Evolutionary conservation across 2,888 invertebrate species (phyloP).

Genomic region (Dryocosmus kuriphilus): DNA sequence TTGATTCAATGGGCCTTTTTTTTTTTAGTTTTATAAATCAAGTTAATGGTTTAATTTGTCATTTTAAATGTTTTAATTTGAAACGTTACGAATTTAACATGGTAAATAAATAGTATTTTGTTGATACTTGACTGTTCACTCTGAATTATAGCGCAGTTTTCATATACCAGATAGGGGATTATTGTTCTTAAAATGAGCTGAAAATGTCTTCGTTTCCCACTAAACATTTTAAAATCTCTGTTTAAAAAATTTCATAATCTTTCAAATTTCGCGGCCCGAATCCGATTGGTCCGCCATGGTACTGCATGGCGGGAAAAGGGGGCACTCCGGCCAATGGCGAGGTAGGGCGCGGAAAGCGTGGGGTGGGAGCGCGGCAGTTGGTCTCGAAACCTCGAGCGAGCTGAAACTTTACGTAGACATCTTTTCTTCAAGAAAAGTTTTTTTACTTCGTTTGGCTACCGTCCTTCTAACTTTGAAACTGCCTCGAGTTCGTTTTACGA

Average conservation of each 20-base stretch:
- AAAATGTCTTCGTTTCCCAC: neutral
- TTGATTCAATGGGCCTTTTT: no score
- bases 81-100: no score
- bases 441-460: neutral
- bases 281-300: slow-evolving; percentile 56
- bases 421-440: slow-evolving; percentile 20
- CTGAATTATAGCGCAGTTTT: no score
- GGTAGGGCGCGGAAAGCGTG: slow-evolving; percentile 51
- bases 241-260: neutral
- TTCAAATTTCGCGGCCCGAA: slow-evolving; percentile 9
- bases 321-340: slow-evolving; percentile 58
- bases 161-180: no score
- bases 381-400: slow-evolving; percentile 53
- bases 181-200: neutral
- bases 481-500: neutral
- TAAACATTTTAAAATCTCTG: neutral
- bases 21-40: no score
- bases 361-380: slow-evolving; percentile 68
- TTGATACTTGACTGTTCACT: no score
- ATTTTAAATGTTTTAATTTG: no score
- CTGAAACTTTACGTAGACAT: slow-evolving; percentile 27
- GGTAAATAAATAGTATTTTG: no score
- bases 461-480: neutral
- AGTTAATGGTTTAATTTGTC: no score
- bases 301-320: slow-evolving; percentile 45